A percentile compares a stretch with the other conserved stretches of the same genome.
phyloP scores from a whole-genome alignment of 2,113 vertebrate genomes.

The mouse (Mus musculus) region GRCm39 chr3:119662501-119663000 shows the following conservation, averaged over 20 bases:
- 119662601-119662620: constrained; percentile 81
- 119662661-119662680: constrained; percentile 80
- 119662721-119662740: constrained; percentile 71
- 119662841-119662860: constrained; percentile 39
- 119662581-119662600: constrained; percentile 76
- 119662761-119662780: constrained; percentile 1
- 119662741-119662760: constrained; percentile 64
- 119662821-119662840: constrained; percentile 56
- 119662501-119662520: constrained; percentile 31
- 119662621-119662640: constrained; percentile 79
- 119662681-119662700: constrained; percentile 78
- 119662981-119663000: constrained; percentile 12
- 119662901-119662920: background rate
- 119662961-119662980: constrained; percentile 43
- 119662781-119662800: constrained; percentile 58
- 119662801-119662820: constrained; percentile 46
- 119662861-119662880: constrained; percentile 54
- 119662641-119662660: constrained; percentile 82
- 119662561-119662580: constrained; percentile 44
- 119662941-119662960: background rate
- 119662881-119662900: background rate
- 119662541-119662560: constrained; percentile 36
- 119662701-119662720: constrained; percentile 48
- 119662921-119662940: background rate
- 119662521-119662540: constrained; percentile 5